Evolutionary conservation across 2,888 invertebrate species (phyloP).

Genomic region (Rotaria magnacalcarata): DNA sequence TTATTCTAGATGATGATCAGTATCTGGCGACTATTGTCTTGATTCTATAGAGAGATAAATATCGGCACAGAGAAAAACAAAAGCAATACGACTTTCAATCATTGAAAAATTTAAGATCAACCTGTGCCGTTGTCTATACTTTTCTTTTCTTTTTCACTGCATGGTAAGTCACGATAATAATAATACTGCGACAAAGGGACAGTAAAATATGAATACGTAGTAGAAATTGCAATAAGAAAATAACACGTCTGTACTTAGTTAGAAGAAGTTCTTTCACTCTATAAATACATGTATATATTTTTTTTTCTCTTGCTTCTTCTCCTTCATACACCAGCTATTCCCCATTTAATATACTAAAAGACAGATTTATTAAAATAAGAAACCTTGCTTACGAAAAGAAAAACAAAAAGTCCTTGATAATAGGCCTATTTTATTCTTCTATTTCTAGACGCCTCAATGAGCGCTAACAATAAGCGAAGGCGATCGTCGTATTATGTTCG

Average conservation of each 20-base stretch:
- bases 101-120: not conserved
- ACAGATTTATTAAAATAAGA: not conserved
- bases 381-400: not conserved
- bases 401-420: not conserved
- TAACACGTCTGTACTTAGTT: not conserved
- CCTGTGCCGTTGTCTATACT: not conserved
- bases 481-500: slow-evolving; percentile 18
- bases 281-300: not conserved
- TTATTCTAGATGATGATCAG: not conserved
- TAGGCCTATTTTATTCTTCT: not conserved
- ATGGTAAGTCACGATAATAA: not conserved
- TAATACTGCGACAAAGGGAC: not conserved
- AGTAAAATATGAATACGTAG: not conserved
- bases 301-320: not conserved
- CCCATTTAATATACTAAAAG: not conserved
- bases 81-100: not conserved
- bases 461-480: not conserved
- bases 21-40: slow-evolving; percentile 18
- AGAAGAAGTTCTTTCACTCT: too few species aligned
- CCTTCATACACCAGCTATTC: not conserved
- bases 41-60: not conserved
- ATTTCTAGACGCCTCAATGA: not conserved
- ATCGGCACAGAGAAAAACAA: not conserved
- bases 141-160: not conserved
- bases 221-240: not conserved